Evolutionary conservation across 2,113 vertebrate species (phyloP).

Genomic region (Cichladusa arquata): DNA sequence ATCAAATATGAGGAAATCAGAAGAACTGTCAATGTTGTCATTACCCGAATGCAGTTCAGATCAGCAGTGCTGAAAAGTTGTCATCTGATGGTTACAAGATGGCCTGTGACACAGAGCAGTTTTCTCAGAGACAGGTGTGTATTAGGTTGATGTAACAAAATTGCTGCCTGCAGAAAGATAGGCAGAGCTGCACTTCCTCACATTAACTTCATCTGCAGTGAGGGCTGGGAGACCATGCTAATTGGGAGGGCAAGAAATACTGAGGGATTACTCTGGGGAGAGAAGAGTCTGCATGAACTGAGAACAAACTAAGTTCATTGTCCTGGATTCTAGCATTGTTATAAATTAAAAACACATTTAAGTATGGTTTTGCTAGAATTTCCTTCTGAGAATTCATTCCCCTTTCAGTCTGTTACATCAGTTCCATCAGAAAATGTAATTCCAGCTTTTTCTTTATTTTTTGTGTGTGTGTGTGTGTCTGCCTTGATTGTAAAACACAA

Average conservation of each 20-base stretch:
- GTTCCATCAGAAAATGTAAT: not conserved
- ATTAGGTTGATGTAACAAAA: slow-evolving; percentile 37
- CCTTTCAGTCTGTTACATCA: not conserved
- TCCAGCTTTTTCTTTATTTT: not conserved
- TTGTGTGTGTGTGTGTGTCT: not conserved
- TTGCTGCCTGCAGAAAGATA: slow-evolving; percentile 22
- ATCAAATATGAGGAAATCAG: slow-evolving; percentile 20
- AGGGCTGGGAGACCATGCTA: not conserved
- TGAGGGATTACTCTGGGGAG: not conserved
- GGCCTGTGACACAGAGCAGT: slow-evolving; percentile 14
- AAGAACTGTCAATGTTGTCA: not conserved
- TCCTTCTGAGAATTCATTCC: not conserved
- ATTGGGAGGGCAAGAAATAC: not conserved
- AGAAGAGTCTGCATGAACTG: not conserved
- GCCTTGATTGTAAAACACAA: not conserved
- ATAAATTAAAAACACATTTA: not conserved
- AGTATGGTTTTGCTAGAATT: not conserved
- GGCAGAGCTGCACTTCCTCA: not conserved
- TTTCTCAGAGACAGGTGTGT: slow-evolving; percentile 11
- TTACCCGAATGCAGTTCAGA: not conserved
- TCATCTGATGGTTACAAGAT: not conserved
- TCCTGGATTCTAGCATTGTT: not conserved
- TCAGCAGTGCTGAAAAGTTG: slow-evolving; percentile 5
- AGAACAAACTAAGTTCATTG: not conserved
- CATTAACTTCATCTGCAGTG: not conserved